Base-by-base conservation (phyloP, 2,797 vertebrate species). In the Discoglossus pictus region DNA sequence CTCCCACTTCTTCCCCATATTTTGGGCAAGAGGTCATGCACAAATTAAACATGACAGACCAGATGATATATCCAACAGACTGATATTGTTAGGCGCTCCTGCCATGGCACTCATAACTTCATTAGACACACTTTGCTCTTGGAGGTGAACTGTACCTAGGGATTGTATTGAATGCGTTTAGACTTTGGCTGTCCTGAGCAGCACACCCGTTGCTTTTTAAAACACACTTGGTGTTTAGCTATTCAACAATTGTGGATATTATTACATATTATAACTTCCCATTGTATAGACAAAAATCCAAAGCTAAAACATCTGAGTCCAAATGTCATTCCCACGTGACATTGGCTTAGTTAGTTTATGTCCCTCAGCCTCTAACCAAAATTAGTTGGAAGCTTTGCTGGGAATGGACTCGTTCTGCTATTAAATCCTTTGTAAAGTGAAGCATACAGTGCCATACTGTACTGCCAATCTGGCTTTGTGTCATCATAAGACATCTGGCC, bases 41-140 rank as follows among this genome's bases (percentile, higher is more conserved):
- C 93, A 96, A 95, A 97, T 97, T 94, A 92, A 93, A 97, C 92
- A 88, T 94, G 95, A 95, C 96, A 96, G 93, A 92, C 90, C 89
- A 91, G 91, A 86, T 90, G 88, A 91, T 91, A 88, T 92, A 90
- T 92, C 93, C 93, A 92, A 93, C 92, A 93, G 92, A 92, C 91
- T 92, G 72, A 84, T 86, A 87, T 88, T 93, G 94, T 94, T 93
- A 88, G 82, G 83, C 83, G 74, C 78, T 77, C 86, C 79, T 89
- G 90, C 90, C 76, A 85, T 82, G 84, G 82, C 76, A 80, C 83
- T 91, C 88, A 86, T 90, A 86, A 91, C 87, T 90, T 86, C 82
- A 86, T 84, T 87, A 84, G 89, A 90, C 84, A 87, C 86, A 76
- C 83, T 44, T 78, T 64, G 67, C 79, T 82, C 81, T 78, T 72